Conservation (phyloP, 2,888 invertebrate species). For the Sussaba pulchella region DNA sequence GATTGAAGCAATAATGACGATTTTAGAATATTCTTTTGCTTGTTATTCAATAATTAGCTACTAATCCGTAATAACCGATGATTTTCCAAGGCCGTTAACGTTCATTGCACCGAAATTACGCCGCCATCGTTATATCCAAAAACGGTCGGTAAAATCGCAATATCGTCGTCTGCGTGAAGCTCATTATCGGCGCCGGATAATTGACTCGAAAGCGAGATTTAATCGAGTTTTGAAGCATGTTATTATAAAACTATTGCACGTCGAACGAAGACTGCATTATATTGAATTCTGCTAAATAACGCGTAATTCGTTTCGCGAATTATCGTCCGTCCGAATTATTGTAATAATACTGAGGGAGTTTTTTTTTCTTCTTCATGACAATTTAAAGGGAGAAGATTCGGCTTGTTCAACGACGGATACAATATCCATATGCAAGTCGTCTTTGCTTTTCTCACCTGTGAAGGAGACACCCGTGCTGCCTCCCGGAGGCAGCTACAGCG, state of each 20-base stretch:
- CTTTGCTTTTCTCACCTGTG: conserved; percentile 95
- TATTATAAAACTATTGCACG: no score
- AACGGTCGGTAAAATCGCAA: not conserved
- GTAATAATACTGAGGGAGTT: not conserved
- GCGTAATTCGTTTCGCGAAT: not conserved
- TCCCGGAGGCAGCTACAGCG: conserved; percentile 91
- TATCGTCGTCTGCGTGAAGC: not conserved
- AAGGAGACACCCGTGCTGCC: conserved; percentile 91
- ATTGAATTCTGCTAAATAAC: conserved; percentile 2
- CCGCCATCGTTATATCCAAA: not conserved
- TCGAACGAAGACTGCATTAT: conserved; percentile 7
- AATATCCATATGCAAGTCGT: conserved; percentile 96
- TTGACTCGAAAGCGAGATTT: conserved; percentile 3
- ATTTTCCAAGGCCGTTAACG: not conserved
- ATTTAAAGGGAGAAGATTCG: conserved; percentile 89
- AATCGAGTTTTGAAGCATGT: conserved; percentile 40
- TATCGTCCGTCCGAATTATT: not conserved
- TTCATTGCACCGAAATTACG: conserved; percentile 2
- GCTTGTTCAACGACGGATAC: conserved; percentile 90
- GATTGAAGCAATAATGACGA: no score
- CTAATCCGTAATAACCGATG: no score
- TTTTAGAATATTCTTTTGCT: no score
- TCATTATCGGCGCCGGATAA: conserved; percentile 14
- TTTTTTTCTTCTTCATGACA: conserved; percentile 3
- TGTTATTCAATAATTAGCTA: no score